These are phyloP conservation scores for Chelonoidis abingdonii DNA, from an alignment of 2,113 vertebrate genomes.

Conservation along the genomic window DNA sequence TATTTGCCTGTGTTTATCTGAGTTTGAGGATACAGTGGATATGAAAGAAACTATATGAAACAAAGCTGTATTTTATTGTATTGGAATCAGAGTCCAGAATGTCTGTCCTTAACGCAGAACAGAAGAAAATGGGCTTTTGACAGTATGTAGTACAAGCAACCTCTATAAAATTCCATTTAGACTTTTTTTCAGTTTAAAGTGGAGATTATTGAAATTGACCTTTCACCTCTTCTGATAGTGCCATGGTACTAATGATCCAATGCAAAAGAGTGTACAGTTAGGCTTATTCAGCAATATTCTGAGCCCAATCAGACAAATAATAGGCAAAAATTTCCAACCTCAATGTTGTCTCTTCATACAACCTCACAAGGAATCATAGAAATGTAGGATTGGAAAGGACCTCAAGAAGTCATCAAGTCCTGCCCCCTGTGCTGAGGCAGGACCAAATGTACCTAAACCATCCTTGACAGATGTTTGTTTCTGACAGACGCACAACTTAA, in stretches of 20 bases:
- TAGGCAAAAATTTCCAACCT: neutral
- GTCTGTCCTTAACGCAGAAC: neutral
- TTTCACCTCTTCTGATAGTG: neutral
- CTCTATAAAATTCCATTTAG: neutral
- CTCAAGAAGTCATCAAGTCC: neutral
- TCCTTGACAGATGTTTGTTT: neutral
- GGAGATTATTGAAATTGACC: neutral
- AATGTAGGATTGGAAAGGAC: neutral
- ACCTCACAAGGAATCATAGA: neutral
- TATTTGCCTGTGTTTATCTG: neutral
- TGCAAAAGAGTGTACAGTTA: neutral
- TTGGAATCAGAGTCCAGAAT: neutral
- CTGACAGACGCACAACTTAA: neutral
- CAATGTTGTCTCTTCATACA: neutral
- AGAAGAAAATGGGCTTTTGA: fast-evolving
- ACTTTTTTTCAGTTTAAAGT: neutral
- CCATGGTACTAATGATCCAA: neutral
- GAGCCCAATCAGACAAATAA: neutral
- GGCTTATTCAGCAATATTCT: neutral
- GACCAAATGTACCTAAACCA: neutral
- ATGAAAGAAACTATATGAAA: neutral
- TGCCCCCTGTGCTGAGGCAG: neutral
- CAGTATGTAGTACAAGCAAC: neutral
- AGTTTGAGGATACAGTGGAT: neutral
- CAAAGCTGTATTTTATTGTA: neutral